Evolutionary conservation across 2,888 invertebrate species (phyloP), one percentile per base, ranked within the genome.

Genomic region (Auanema sp.): DNA sequence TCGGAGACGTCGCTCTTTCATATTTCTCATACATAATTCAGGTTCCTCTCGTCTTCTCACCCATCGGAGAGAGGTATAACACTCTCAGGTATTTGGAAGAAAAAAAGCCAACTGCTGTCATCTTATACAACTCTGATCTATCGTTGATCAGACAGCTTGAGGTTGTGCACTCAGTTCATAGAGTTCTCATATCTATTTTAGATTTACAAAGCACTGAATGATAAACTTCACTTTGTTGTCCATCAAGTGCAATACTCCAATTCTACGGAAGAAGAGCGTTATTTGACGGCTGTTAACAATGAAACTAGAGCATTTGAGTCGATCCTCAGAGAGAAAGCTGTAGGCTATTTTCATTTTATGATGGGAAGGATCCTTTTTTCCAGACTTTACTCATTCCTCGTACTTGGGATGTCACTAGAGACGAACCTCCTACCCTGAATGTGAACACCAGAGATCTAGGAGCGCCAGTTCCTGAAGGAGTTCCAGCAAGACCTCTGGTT

Each of bases 221-320:
- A 41, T 16, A 24, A 33, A 11, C 40, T 66, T 24, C 41, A 56
- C 12, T 11, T 58, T 16, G 49, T 59, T 6, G 57, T 97, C 10
- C 97, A 92, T 85, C 93, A 95, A 80, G 84, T 98, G 55, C 89
- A 95, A 72, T 93, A 95, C 84, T 90, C 90, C 11, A 91, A 91
- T 66, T 96, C 97, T 8, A 92, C 93, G 0, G 98, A 98, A 86
- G 98, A 98, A 85, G 97, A 98, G 86, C 90, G 92, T 1, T 75
- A 71, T 50, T 53, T 73, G 55, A 70, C 71, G 21, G 51, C 75
- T 0, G 86, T 98, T 61, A 88, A 92, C 70, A 88, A 91, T 68
- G 98, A 98, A 85, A 97, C 96, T 84, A 90, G 91, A 81, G 92
- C 96, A 0, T 97, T 98, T 85, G 95, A 97, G 83, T 87, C 89